phyloP scores from a whole-genome alignment of 2,888 invertebrate species.

The Caenorhabditis virilis region DNA sequence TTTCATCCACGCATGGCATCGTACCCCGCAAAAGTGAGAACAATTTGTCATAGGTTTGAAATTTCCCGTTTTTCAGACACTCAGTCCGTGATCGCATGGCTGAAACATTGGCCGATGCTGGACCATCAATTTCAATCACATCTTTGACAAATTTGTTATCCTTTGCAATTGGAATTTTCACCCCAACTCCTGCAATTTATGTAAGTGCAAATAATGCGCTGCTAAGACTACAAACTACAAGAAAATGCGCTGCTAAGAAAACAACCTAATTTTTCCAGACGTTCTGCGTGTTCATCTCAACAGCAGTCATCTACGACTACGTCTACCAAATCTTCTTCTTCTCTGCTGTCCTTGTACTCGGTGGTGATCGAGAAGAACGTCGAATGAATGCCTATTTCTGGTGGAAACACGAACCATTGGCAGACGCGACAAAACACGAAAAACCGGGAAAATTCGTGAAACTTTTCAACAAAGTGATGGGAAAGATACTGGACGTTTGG shows the following conservation, averaged over 20 bases:
- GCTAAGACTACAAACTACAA: too few relatives aligned
- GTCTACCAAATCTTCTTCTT: conserved; percentile 67
- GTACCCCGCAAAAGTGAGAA: conserved; percentile 50
- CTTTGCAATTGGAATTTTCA: conserved; percentile 66
- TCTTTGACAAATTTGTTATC: conserved; percentile 66
- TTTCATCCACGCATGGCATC: conserved; percentile 66
- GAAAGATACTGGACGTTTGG: conserved; percentile 49
- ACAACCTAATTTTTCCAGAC: conserved; percentile 34
- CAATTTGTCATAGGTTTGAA: background rate
- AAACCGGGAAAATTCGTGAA: conserved; percentile 11
- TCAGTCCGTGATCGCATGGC: conserved; percentile 55
- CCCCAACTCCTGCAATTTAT: conserved; percentile 67
- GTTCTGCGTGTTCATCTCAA: conserved; percentile 66
- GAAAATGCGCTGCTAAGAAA: too few relatives aligned
- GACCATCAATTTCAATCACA: conserved; percentile 68
- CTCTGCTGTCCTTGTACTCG: conserved; percentile 63
- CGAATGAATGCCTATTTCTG: conserved; percentile 60
- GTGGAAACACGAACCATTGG: conserved; percentile 44
- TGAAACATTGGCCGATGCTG: conserved; percentile 64
- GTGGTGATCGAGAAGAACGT: conserved; percentile 59
- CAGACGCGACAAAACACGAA: conserved; percentile 4
- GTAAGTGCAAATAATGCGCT: conserved; percentile 17
- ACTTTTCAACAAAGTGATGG: conserved; percentile 18
- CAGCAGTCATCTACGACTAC: conserved; percentile 65
- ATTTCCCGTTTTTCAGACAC: conserved; percentile 26